A percentile compares a stretch with the other conserved stretches of the same genome.
Conservation (phyloP, 2,113 vertebrate species). For the Grantiella picta region DNA sequence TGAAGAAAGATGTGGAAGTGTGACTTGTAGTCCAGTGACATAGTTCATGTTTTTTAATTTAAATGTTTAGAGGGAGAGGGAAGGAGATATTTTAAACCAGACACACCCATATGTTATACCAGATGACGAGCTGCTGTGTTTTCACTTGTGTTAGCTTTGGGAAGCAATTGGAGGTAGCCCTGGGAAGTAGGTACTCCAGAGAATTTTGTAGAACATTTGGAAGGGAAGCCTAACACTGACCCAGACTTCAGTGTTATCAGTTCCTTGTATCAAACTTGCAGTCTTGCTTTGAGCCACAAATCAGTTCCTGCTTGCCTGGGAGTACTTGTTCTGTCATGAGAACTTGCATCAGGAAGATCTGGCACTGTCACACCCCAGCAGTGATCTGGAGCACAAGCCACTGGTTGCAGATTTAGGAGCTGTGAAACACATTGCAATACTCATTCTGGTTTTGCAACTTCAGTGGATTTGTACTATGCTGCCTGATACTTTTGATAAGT, state of each 20-base stretch:
- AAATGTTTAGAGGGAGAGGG: background rate
- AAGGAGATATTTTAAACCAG: background rate
- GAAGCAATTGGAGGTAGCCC: background rate
- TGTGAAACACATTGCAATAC: background rate
- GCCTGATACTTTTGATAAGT: background rate
- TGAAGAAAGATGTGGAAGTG: background rate
- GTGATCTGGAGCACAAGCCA: background rate
- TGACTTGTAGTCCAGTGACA: background rate
- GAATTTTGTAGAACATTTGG: background rate
- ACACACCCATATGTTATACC: accelerated
- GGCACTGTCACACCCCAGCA: background rate
- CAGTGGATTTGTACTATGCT: background rate
- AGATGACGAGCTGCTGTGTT: background rate
- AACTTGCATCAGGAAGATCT: background rate
- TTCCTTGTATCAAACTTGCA: background rate
- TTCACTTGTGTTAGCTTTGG: background rate
- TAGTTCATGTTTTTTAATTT: background rate
- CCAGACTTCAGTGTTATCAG: background rate
- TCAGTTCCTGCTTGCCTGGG: conserved; percentile 5
- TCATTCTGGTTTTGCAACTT: background rate
- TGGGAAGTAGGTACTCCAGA: background rate
- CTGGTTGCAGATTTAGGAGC: background rate
- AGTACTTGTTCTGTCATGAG: background rate
- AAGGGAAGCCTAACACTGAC: background rate
- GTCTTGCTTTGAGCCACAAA: background rate